Base-by-base conservation (phyloP, 2,797 vertebrate species). In the Muscicapa comitata region DNA sequence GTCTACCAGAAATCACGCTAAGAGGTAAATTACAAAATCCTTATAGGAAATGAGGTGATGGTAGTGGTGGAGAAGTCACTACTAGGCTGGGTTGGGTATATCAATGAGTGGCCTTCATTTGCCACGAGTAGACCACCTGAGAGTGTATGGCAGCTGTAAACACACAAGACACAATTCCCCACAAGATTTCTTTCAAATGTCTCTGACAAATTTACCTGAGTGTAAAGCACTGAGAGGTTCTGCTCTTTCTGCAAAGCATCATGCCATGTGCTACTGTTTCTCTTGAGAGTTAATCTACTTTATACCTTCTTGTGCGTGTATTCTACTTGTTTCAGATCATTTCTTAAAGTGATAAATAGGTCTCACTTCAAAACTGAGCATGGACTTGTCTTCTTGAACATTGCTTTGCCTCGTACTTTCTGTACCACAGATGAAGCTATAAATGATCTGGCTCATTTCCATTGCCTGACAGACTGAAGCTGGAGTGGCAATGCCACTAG, bases 391-490 rank as follows among this genome's bases (percentile, higher is more conserved):
- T 47, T 68, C 65, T 67, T 86, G 63, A 90, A 23, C 9, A 31
- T 11, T 70, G 26, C 9, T 88, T 79, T 94, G 38, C 33, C 21
- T 84, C 51, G 89, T 51, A n/a, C 6, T 45, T 88, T 89, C 33
- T 43, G 18, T 86, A 50, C 40, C 13, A 26, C 35, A 77, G 35
- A 35, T 65, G 45, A 57, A 81, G 33, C 59, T 88, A 11, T 61
- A 86, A 93, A 71, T 38, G n/a, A 28, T n/a, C 63, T 91, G 91
- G 35, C 70, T 94, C 15, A n/a, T 74, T 94, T 91, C 82, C 76
- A 88, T n/a, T 35, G 19, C 45, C n/a, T 86, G 71, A 53, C 90
- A 95, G 75, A 58, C 42, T 73, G 59, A 85, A 85, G 53, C 24
- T 3, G 8, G 40, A 73, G 26, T 38, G 74, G 25, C 53, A 73